Conservation (phyloP, 2,113 vertebrate genomes). For the Aegotheles bennettii region DNA sequence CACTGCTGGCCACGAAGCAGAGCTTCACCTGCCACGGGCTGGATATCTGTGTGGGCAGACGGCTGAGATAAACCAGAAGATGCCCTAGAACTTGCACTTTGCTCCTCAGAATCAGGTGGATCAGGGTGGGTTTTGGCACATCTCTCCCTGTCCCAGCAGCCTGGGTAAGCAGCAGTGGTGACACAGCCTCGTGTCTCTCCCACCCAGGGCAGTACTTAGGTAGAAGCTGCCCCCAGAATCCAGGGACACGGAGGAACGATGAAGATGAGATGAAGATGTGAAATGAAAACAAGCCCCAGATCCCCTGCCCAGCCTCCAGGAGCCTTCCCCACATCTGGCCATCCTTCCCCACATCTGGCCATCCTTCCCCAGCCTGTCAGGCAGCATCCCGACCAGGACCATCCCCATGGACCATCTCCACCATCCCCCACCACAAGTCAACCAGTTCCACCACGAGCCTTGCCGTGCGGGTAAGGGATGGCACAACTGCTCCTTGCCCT, state of each 20-base stretch:
- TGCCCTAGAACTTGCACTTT: background rate
- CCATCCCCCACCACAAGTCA: no score
- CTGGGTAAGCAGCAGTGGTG: no score
- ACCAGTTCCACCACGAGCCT: background rate
- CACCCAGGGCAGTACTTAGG: background rate
- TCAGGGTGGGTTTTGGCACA: background rate
- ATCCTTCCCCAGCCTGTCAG: no score
- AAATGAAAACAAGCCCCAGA: background rate
- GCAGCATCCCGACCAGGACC: no score
- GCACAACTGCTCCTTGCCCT: background rate
- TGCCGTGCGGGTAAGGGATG: background rate
- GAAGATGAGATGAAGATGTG: background rate
- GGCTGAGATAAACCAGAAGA: background rate
- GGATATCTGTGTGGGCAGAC: fast-evolving
- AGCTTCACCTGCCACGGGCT: fast-evolving
- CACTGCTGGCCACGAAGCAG: fast-evolving
- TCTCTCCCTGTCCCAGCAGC: background rate
- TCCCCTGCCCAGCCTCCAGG: background rate
- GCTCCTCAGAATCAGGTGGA: background rate
- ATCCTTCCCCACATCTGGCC: background rate
- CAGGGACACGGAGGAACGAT: background rate
- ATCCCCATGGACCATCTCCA: no score
- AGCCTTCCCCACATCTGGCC: no score
- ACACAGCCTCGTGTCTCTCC: no score
- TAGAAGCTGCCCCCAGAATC: fast-evolving